A percentile compares a stretch with the other conserved stretches of the same genome.
Evolutionary conservation across 2,113 vertebrate genomes (phyloP).

Genomic region (Brachypodius melanocephalos): DNA sequence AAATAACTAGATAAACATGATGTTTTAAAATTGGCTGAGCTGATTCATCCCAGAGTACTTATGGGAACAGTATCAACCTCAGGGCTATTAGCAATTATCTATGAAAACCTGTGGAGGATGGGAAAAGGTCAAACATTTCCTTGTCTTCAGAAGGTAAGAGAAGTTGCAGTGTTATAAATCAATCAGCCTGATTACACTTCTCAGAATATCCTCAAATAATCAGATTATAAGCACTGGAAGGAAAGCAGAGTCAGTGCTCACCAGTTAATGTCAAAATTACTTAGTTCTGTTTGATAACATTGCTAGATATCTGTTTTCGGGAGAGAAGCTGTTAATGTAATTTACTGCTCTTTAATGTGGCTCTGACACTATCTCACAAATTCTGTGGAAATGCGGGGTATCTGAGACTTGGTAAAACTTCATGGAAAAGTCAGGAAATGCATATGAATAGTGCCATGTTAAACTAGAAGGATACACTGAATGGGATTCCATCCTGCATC

Average conservation of each 20-base stretch:
- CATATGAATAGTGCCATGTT: neutral
- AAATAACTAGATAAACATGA: neutral
- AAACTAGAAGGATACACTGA: neutral
- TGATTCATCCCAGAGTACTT: conserved; percentile 10
- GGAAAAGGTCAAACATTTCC: conserved; percentile 24
- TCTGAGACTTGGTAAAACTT: neutral
- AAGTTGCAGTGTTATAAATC: neutral
- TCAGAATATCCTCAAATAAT: conserved; percentile 6
- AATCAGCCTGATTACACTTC: neutral
- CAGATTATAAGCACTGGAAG: neutral
- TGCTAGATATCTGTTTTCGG: neutral
- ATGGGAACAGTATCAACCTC: neutral
- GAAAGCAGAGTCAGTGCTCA: neutral
- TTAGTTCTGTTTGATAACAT: neutral
- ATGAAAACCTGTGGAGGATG: neutral
- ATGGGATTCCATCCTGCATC: neutral
- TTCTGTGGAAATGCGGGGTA: neutral
- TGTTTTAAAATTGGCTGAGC: neutral
- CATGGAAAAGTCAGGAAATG: neutral
- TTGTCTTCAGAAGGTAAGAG: neutral
- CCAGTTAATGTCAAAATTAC: neutral
- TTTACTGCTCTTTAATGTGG: neutral
- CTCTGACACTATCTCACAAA: neutral
- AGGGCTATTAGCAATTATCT: neutral
- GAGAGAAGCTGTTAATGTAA: neutral